Conservation (phyloP, 2,888 invertebrate genomes). For the Drosophila trichaetosa region DNA sequence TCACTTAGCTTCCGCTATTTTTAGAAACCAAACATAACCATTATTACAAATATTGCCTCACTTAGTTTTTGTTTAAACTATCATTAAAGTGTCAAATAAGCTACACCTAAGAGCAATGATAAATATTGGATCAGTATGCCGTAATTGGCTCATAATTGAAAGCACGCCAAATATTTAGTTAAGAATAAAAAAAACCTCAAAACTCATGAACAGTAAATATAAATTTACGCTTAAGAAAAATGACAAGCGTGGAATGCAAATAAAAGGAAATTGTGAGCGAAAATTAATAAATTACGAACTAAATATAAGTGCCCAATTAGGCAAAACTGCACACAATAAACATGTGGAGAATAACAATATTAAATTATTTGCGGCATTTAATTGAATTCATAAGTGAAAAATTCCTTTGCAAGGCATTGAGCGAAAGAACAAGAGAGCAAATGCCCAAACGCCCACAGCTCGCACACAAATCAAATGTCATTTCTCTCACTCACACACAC, state of each 20-base stretch:
- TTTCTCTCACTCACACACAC: constrained; percentile 15
- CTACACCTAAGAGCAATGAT: constrained; percentile 54
- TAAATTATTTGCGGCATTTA: constrained; percentile 31
- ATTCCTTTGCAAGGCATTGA: constrained; percentile 59
- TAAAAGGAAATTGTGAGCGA: background rate
- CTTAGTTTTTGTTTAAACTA: constrained; percentile 51
- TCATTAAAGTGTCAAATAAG: constrained; percentile 47
- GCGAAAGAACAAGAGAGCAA: constrained; percentile 23
- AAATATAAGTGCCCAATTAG: constrained; percentile 37
- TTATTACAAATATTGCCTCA: constrained; percentile 11
- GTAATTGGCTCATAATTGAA: constrained; percentile 69
- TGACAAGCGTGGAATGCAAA: constrained; percentile 4
- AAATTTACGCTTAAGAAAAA: constrained; percentile 14
- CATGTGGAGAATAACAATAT: constrained; percentile 18
- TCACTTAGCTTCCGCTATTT: background rate
- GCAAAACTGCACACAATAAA: constrained; percentile 27
- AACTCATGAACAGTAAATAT: background rate
- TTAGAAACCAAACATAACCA: constrained; percentile 8
- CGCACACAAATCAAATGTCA: constrained; percentile 8
- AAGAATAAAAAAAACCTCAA: constrained; percentile 1
- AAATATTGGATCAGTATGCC: constrained; percentile 59
- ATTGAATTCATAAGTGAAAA: constrained; percentile 49
- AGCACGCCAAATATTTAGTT: constrained; percentile 49
- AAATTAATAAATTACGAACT: constrained; percentile 10
- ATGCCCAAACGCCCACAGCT: constrained; percentile 39